Percentiles rank a stretch among this genome's conserved stretches.
Evolutionary conservation across 1,140 invertebrate species (phyloP).

Genomic region (Diachasma alloeum): DNA sequence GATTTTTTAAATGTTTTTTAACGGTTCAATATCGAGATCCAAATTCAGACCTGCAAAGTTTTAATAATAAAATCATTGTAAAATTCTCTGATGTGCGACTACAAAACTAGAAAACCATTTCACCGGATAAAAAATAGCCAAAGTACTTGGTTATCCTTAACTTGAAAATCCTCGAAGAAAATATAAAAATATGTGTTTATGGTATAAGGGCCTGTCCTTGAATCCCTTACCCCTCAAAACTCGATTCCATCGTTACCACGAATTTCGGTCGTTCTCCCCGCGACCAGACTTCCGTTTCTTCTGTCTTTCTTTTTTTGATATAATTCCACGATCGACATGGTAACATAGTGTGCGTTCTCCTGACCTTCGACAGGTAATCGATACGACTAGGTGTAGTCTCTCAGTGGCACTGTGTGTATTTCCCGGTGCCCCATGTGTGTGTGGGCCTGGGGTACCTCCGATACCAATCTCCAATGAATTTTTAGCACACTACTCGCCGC

Average conservation of each 20-base stretch:
- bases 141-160: no score
- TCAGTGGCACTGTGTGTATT: background rate
- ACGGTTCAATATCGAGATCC: no score
- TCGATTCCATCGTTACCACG: background rate
- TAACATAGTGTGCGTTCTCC: background rate
- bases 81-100: no score
- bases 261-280: background rate
- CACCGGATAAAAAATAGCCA: no score
- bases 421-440: no score
- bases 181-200: background rate
- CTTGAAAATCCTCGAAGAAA: no score
- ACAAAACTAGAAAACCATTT: no score
- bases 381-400: background rate
- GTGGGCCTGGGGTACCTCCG: background rate
- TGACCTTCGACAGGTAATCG: background rate
- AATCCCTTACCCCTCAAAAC: background rate
- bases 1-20: no score
- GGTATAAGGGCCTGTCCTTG: background rate
- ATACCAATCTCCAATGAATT: background rate
- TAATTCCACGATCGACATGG: background rate
- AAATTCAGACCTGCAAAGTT: no score
- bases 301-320: background rate
- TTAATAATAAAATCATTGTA: no score
- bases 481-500: background rate
- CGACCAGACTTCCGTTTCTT: conserved; percentile 1